phyloP scores from a whole-genome alignment of 2,113 vertebrate species.

The Labeo rohita region DNA sequence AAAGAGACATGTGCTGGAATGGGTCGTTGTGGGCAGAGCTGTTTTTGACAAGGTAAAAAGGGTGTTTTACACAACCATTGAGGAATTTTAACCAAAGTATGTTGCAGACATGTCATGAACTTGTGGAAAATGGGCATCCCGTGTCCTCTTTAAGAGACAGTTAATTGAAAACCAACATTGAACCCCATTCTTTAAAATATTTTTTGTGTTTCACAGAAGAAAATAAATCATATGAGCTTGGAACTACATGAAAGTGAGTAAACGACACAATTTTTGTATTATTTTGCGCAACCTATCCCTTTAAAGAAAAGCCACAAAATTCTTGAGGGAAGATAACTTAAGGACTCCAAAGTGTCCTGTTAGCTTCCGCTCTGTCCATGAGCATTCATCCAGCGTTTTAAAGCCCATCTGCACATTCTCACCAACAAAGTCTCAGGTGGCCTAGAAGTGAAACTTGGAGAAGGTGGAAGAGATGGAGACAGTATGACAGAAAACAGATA shows the following conservation, averaged over 20 bases:
- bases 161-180: neutral
- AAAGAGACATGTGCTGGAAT: too few relatives aligned
- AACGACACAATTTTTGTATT: neutral
- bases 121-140: too few relatives aligned
- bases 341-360: conserved; percentile 31
- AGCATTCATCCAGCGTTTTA: conserved; percentile 62
- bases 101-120: too few relatives aligned
- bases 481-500: conserved; percentile 23
- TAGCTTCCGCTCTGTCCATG: conserved; percentile 49
- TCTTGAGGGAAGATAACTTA: neutral
- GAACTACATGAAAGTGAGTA: neutral
- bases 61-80: too few relatives aligned
- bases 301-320: neutral
- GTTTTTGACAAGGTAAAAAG: too few relatives aligned
- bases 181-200: neutral
- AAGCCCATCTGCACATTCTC: conserved; percentile 51
- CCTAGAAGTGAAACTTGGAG: neutral
- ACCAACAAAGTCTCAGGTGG: conserved; percentile 29
- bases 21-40: too few relatives aligned
- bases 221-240: neutral
- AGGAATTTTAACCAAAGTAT: too few relatives aligned
- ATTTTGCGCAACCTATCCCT: neutral
- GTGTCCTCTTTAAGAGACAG: neutral
- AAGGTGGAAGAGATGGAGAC: conserved; percentile 12
- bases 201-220: neutral